phyloP scores from a whole-genome alignment of 2,113 vertebrate species.

The Hoplias malabaricus region DNA sequence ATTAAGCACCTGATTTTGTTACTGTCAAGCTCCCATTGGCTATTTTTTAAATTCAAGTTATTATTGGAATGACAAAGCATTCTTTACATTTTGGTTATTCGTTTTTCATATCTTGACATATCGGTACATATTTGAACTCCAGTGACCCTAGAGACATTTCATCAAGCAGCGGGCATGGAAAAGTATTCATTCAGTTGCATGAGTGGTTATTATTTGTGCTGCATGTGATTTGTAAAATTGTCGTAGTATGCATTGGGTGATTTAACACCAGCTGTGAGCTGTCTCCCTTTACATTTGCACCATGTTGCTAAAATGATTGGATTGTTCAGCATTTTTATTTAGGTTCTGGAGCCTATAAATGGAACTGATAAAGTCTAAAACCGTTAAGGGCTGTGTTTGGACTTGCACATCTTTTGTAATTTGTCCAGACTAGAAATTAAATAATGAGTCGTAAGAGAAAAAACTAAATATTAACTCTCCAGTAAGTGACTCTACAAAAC shows the following conservation, averaged over 20 bases:
- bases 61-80: too few species aligned
- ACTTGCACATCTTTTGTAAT: background rate
- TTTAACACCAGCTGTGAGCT: background rate
- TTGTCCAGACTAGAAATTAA: too few species aligned
- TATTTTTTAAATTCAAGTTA: too few species aligned
- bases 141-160: background rate
- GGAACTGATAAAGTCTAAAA: background rate
- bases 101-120: too few species aligned
- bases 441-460: too few species aligned
- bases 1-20: too few species aligned
- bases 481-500: too few species aligned
- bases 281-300: background rate
- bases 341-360: background rate
- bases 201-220: background rate
- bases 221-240: background rate
- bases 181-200: background rate
- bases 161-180: background rate
- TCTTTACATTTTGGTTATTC: too few species aligned
- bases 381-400: background rate
- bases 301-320: constrained; percentile 5
- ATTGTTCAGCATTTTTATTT: background rate
- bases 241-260: background rate
- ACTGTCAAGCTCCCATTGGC: too few species aligned
- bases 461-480: too few species aligned
- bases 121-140: too few species aligned